Percentiles rank a stretch among this genome's conserved stretches.
Conservation (phyloP, 2,888 invertebrate genomes). For the Tetragonisca angustula region DNA sequence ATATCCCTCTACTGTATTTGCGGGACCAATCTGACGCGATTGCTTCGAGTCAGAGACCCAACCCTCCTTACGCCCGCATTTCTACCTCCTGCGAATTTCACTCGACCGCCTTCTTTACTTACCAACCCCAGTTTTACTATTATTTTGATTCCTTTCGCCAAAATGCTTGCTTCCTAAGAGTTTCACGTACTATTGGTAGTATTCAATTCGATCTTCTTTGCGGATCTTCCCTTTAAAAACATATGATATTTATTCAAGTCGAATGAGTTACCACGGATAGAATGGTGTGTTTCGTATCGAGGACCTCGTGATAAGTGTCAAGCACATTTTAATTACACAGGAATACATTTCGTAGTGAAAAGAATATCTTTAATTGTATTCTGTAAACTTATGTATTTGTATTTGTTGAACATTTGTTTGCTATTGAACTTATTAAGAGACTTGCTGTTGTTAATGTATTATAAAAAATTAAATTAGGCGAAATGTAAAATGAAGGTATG, state of each 20-base stretch:
- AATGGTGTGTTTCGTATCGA: slow-evolving; percentile 44
- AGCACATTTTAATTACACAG: slow-evolving; percentile 31
- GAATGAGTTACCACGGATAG: slow-evolving; percentile 32
- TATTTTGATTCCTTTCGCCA: slow-evolving; percentile 25
- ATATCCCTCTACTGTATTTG: slow-evolving; percentile 47
- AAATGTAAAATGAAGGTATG: slow-evolving; percentile 21
- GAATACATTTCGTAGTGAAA: slow-evolving; percentile 5
- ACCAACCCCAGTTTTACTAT: slow-evolving; percentile 44
- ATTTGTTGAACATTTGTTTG: slow-evolving; percentile 18
- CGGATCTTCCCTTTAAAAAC: slow-evolving; percentile 41
- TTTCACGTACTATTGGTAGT: slow-evolving; percentile 9
- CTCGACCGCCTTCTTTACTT: slow-evolving; percentile 54
- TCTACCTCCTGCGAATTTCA: slow-evolving; percentile 70
- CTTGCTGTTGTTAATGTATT: slow-evolving; percentile 27
- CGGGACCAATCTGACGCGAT: slow-evolving; percentile 63
- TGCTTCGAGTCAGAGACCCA: slow-evolving; percentile 71
- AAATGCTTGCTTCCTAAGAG: slow-evolving; percentile 33
- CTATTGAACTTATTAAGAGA: neutral
- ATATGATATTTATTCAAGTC: slow-evolving; percentile 35
- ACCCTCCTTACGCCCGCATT: slow-evolving; percentile 80
- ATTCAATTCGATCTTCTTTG: slow-evolving; percentile 12
- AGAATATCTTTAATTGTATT: neutral
- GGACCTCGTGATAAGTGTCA: slow-evolving; percentile 58
- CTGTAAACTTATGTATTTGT: neutral
- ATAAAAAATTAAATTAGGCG: slow-evolving; percentile 24